phyloP scores from a whole-genome alignment of 2,888 invertebrate genomes.

The Loripinus fragilis region DNA sequence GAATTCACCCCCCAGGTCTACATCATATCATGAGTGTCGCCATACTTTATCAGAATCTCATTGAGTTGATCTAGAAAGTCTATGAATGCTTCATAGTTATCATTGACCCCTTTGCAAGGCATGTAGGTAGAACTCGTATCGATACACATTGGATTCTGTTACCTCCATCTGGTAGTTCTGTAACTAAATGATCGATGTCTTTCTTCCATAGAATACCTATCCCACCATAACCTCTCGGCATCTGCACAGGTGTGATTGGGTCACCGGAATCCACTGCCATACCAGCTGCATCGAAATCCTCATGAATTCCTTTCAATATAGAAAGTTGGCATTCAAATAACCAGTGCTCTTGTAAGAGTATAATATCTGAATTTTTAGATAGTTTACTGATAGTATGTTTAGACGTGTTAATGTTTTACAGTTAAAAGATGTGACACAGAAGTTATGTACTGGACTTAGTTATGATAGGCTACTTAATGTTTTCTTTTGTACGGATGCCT shows the following conservation, averaged over 20 bases:
- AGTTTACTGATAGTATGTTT: not conserved
- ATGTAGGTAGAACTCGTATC: slow-evolving; percentile 5
- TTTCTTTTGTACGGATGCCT: too few relatives aligned
- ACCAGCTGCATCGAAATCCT: not conserved
- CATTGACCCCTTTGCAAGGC: slow-evolving; percentile 21
- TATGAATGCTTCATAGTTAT: not conserved
- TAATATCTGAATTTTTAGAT: slow-evolving; percentile 10
- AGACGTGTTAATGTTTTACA: slow-evolving; percentile 28
- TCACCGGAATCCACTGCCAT: slow-evolving; percentile 21
- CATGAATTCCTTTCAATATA: slow-evolving; percentile 6
- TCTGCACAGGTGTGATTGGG: slow-evolving; percentile 18
- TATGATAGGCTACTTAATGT: not conserved
- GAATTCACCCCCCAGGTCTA: slow-evolving; percentile 25
- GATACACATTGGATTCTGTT: slow-evolving; percentile 25
- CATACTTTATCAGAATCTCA: slow-evolving; percentile 18
- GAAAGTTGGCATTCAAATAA: slow-evolving; percentile 11
- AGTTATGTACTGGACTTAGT: not conserved
- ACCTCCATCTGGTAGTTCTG: not conserved
- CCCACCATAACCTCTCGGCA: slow-evolving; percentile 24
- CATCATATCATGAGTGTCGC: slow-evolving; percentile 13
- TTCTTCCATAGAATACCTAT: slow-evolving; percentile 29
- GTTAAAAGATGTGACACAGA: slow-evolving; percentile 5
- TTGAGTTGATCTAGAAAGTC: slow-evolving; percentile 22
- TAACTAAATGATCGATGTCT: slow-evolving; percentile 23
- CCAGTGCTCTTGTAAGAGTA: slow-evolving; percentile 30